Base-by-base conservation (phyloP, 2,113 vertebrate species). In the Casuarius casuarius region DNA sequence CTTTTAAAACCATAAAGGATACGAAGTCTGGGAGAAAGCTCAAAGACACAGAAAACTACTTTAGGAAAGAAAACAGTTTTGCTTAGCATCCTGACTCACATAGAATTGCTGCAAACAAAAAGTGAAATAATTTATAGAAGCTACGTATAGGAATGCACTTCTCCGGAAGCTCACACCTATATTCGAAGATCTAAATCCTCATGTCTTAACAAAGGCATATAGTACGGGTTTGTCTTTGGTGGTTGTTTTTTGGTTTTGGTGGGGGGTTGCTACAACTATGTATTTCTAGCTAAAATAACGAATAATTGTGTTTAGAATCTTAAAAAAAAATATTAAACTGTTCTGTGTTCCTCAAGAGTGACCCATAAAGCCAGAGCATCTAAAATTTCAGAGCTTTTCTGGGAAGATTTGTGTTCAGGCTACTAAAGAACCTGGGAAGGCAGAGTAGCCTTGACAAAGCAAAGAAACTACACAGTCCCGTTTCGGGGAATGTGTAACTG, bases 1-100 rank as follows among this genome's bases (percentile, higher is more conserved):
- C 35, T 87, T 61, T 91, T 91, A 48, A 89, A 95, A 80, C 11
- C 31, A 56, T 65, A 77, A 83, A 86, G 26, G 58, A 71, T 56
- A 92, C 4, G 10, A 71, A 72, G 68, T 42, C 79, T 70, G 10
- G 49, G 12, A 90, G 48, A 81, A 92, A 93, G 46, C 46, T 92
- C 26, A 80, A 89, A 91, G 18, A 71, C 71, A 92, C 3, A 74
- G 40, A 76, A 78, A 85, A 83, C 29, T 84, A 78, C 84, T 92
- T 94, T 83, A 88, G 74, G 54, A 71, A 71, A 77, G 52, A 76
- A 95, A 90, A 85, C n/a, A 81, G 52, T 90, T 91, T 77, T 93
- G 63, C 46, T 46, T 88, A 86, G 90, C 40, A 26, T 62, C 59
- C 33, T 29, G 77, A 95, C 90, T 59, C 81, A 80, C 28, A 20